These are phyloP conservation scores for Myrmophylax atrothorax DNA, from an alignment of 2,113 vertebrate genomes.

Conservation along the genomic window DNA sequence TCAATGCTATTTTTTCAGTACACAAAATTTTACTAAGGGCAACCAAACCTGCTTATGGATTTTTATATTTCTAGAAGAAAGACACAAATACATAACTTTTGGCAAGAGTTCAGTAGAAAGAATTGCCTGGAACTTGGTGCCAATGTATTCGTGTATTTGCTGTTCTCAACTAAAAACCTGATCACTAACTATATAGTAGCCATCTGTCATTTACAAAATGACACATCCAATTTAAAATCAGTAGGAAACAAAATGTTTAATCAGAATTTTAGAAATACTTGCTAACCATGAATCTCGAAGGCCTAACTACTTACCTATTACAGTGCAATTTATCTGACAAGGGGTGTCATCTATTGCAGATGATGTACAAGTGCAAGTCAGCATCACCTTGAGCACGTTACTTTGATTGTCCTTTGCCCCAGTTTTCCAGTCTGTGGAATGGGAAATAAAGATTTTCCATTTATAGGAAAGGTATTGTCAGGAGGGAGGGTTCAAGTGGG, in stretches of 20 bases:
- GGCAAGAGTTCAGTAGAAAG: slow-evolving; percentile 48
- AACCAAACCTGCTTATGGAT: background rate
- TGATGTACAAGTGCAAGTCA: slow-evolving; percentile 10
- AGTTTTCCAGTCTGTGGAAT: background rate
- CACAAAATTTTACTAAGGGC: background rate
- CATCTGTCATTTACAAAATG: slow-evolving; percentile 59
- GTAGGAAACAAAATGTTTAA: slow-evolving; percentile 64
- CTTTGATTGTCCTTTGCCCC: background rate
- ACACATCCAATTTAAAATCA: slow-evolving; percentile 62
- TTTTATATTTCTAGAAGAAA: background rate
- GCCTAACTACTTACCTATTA: background rate
- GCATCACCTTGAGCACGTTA: slow-evolving; percentile 29
- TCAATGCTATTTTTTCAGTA: background rate
- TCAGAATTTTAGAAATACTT: slow-evolving; percentile 59
- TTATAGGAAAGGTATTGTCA: background rate
- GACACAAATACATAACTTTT: background rate
- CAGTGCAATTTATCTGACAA: slow-evolving; percentile 27
- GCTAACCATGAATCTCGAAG: slow-evolving; percentile 41
- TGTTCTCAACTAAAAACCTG: slow-evolving; percentile 52
- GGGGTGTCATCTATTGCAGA: background rate
- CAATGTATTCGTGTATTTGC: slow-evolving; percentile 16
- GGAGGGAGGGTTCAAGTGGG: background rate
- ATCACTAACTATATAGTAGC: background rate
- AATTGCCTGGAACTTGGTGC: slow-evolving; percentile 46
- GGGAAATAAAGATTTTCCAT: background rate